Evolutionary conservation across 1,140 invertebrate species (phyloP), one percentile per base, ranked within the genome.

Genomic region (Lucilia cuprina): DNA sequence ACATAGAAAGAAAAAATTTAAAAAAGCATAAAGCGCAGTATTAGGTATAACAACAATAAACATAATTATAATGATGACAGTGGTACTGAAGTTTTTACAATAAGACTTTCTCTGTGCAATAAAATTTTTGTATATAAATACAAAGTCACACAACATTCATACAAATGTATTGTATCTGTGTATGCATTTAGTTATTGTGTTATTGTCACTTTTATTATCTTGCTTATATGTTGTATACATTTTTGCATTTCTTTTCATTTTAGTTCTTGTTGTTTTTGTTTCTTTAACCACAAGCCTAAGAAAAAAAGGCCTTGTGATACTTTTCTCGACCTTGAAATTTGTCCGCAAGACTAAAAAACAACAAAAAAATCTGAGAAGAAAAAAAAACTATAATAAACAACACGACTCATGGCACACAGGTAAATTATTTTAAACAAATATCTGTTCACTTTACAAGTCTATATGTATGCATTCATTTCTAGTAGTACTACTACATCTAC

Each of bases 221-320:
- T 70, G n/a, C 19, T 70, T 70, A 12, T 70, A 21, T 21, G 17
- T 19, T 10, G 5, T 21, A 5, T 70, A 19, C 2, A 19, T 70
- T 21, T 19, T 21, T 60, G 50, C 17, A 17, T 14, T 60, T 60
- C 13, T 60, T 60, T 60, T 17, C n/a, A 7, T 60, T 60, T 17
- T 2, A n/a, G 13, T 60, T 60, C 0, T n/a, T 60, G 55, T 17
- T 70, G 65, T 70, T 70, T 70, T 21, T 70, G n/a, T 65, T 65
- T 1, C 25, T 19, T 70, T 25, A 70, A 70, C 65, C 65, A 70
- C 65, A 70, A 70, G n/a, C 21, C 17, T 70, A 70, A 70, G 65
- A 70, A 70, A 30, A 30, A 70, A 70, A 70, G 65, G 21, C 65
- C 65, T 70, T 70, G 65, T 70, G 65, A 70, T 70, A 70, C 65